Evolutionary conservation across 2,113 vertebrate species (phyloP), one percentile per base, ranked within the genome.

Genomic region (Rhizomys pruinosus): DNA sequence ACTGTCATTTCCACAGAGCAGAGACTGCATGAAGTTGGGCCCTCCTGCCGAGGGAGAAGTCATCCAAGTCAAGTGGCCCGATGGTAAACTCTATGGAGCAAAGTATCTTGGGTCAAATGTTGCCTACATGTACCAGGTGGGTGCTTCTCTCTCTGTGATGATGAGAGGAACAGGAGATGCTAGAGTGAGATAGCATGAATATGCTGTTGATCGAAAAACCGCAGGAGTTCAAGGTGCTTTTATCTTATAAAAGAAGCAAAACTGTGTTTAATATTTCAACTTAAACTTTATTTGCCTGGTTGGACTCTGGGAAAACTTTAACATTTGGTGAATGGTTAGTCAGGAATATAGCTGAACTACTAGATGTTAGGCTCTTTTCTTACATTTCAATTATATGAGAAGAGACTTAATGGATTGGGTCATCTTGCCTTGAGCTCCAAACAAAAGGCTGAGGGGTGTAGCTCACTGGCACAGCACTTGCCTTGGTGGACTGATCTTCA

Each of bases 51-150:
- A 99, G 57, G 99, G 99, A 93, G 99, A 99, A 98, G 98, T 98
- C 64, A 98, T 99, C 86, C 99, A 99, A 97, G 99, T 99, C 92
- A 99, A 99, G 97, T 99, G 99, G 99, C 98, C 99, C 0, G 99
- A 99, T 96, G 99, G 99, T 95, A 99, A 99, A 93, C 98, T 99
- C 96, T 99, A 99, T 20, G 98, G 98, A n/a, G 99, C 99, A 59
- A 99, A 99, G 97, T 99, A 99, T 94, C 98, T 99, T 59, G 99
- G 99, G 97, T 98, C 98, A 79, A 99, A 99, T 90, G 97, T 98
- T 85, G 98, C 98, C 87, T 98, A 99, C 95, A 99, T 99, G 99
- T 99, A 99, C 97, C 99, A 99, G 98, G 99, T 99, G 97, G 95
- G 98, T 97, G 87, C 63, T 20, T 23, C 76, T 77, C 17, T 22